A percentile compares a stretch with the other conserved stretches of the same genome.
Conservation (phyloP, 2,888 invertebrate genomes). For the Scrobipalpa atriplicella region DNA sequence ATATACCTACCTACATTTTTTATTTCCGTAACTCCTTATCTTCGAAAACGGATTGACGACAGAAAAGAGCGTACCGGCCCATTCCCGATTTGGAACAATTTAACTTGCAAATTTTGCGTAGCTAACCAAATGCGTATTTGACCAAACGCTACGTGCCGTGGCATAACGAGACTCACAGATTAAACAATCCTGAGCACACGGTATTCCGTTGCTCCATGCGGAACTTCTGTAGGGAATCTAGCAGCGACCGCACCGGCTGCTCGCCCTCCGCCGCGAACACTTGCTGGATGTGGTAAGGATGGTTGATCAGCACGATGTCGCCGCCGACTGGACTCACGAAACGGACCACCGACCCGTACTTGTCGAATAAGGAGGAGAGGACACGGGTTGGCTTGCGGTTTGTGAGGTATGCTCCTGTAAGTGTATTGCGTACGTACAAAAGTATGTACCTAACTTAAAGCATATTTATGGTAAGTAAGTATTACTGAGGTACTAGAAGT, state of each 20-base stretch:
- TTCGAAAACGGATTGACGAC: no score
- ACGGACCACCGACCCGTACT: constrained; percentile 86
- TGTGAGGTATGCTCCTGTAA: constrained; percentile 57
- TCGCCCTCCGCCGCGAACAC: constrained; percentile 84
- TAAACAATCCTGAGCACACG: constrained; percentile 80
- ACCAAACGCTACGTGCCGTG: no score
- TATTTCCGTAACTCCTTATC: no score
- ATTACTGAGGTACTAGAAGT: no score
- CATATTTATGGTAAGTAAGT: no score
- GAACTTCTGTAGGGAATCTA: constrained; percentile 86
- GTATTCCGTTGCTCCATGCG: constrained; percentile 81
- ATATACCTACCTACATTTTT: no score
- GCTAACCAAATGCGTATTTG: no score
- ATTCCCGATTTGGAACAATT: no score
- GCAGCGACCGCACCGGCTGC: constrained; percentile 82
- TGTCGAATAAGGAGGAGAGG: constrained; percentile 67
- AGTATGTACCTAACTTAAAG: background rate
- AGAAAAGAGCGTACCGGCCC: no score
- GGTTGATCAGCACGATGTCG: constrained; percentile 84
- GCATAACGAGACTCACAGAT: constrained; percentile 74
- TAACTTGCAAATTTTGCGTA: no score
- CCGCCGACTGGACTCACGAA: constrained; percentile 85
- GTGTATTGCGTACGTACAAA: background rate
- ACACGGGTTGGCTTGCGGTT: constrained; percentile 58
- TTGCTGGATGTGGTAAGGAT: constrained; percentile 85